phyloP scores from a whole-genome alignment of 2,888 invertebrate species.

The Meta bourneti region DNA sequence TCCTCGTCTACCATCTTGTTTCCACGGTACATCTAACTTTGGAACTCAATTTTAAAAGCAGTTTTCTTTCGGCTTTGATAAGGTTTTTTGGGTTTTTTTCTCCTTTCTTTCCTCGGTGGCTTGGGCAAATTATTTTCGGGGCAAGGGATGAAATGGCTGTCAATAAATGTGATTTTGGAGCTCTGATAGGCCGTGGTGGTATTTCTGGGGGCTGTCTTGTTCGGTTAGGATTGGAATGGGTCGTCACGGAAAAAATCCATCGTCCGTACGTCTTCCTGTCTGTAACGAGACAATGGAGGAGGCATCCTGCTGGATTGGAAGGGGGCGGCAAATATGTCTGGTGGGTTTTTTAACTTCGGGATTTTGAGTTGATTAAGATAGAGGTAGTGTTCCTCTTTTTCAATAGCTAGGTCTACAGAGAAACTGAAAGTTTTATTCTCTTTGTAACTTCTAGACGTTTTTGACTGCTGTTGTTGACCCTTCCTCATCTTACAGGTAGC shows the following conservation, averaged over 20 bases:
- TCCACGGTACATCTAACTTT: constrained; percentile 59
- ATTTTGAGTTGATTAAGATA: no score
- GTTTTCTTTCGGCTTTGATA: constrained; percentile 57
- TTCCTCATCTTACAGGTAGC: no score
- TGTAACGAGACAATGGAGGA: background rate
- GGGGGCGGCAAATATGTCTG: background rate
- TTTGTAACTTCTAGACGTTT: no score
- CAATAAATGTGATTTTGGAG: constrained; percentile 58
- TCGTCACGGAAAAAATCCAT: constrained; percentile 10
- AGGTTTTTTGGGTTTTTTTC: constrained; percentile 19
- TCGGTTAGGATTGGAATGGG: constrained; percentile 32
- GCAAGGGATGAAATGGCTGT: constrained; percentile 45
- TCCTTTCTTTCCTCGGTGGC: background rate
- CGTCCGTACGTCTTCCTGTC: constrained; percentile 1
- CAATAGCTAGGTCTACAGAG: no score
- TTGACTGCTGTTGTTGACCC: no score
- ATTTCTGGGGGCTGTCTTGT: constrained; percentile 21
- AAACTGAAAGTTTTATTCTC: no score
- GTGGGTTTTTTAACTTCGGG: background rate
- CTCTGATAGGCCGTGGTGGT: constrained; percentile 27
- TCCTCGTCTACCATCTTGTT: constrained; percentile 35
- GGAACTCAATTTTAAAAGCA: constrained; percentile 71
- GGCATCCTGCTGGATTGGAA: background rate
- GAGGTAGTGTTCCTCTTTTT: no score
- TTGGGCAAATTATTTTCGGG: constrained; percentile 36